phyloP scores from a whole-genome alignment of 2,888 invertebrate genomes.

The Troides helena region DNA sequence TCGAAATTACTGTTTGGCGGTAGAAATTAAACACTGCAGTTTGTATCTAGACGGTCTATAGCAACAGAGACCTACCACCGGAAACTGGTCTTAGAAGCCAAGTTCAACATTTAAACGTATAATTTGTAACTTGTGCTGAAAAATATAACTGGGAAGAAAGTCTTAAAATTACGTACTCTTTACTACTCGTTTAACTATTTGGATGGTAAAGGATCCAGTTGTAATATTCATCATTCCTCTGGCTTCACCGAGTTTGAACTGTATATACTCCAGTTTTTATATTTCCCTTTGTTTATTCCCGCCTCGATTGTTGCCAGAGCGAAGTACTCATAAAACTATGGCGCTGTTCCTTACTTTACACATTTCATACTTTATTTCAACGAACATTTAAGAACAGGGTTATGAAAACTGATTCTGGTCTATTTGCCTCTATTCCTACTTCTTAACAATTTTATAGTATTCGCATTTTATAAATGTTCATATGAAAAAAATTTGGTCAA shows the following conservation, averaged over 20 bases:
- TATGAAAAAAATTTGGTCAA: no score
- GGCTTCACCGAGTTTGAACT: constrained; percentile 70
- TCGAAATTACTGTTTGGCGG: no score
- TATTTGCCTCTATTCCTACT: neutral
- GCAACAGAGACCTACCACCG: no score
- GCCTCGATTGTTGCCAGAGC: constrained; percentile 71
- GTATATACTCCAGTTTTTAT: constrained; percentile 59
- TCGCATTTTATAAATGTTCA: no score
- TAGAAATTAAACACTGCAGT: no score
- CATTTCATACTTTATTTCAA: constrained; percentile 60
- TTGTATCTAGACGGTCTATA: no score
- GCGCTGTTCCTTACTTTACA: constrained; percentile 64
- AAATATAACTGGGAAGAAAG: no score
- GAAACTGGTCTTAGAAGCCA: no score
- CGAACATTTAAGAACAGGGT: constrained; percentile 49
- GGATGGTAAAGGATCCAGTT: constrained; percentile 56
- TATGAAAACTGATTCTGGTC: neutral
- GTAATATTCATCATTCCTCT: constrained; percentile 72
- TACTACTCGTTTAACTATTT: constrained; percentile 45
- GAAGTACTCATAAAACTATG: constrained; percentile 70
- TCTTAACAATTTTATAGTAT: no score
- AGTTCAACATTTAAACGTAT: no score
- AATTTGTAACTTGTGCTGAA: no score
- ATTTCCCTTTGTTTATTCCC: constrained; percentile 64
- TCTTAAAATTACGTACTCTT: neutral